These are phyloP conservation scores for Torymus texanus DNA, from an alignment of 2,888 invertebrate genomes.

Conservation along the genomic window DNA sequence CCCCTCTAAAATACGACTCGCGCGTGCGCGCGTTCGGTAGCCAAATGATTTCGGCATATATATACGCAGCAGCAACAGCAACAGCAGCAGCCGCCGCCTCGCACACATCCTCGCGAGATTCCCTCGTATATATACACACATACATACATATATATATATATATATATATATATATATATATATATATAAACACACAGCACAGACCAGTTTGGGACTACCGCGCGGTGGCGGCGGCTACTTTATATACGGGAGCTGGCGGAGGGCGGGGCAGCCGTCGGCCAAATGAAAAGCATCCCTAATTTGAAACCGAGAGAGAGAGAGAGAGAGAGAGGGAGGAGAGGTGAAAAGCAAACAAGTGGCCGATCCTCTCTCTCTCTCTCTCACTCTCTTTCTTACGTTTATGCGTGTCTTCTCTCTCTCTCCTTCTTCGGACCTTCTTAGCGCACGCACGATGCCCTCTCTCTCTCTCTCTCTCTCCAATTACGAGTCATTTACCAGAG, in stretches of 20 bases:
- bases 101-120: too few species aligned
- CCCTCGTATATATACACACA: slow-evolving; percentile 14
- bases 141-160: slow-evolving; percentile 18
- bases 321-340: slow-evolving; percentile 44
- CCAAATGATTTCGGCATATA: slow-evolving; percentile 33
- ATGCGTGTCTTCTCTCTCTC: slow-evolving; percentile 13
- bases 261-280: slow-evolving; percentile 73
- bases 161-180: too few species aligned
- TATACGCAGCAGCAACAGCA: neutral
- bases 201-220: slow-evolving; percentile 64
- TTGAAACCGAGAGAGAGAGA: slow-evolving; percentile 68
- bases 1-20: slow-evolving; percentile 41
- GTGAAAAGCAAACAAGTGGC: slow-evolving; percentile 71
- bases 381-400: slow-evolving; percentile 24
- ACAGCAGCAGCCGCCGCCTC: too few species aligned
- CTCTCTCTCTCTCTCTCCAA: slow-evolving; percentile 47
- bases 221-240: slow-evolving; percentile 57
- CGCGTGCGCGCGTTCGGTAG: slow-evolving; percentile 40
- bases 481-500: slow-evolving; percentile 58
- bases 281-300: slow-evolving; percentile 75
- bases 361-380: slow-evolving; percentile 57
- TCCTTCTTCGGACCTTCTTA: slow-evolving; percentile 35
- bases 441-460: slow-evolving; percentile 27
- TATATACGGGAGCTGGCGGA: slow-evolving; percentile 69
- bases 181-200: slow-evolving; percentile 11